phyloP scores from a whole-genome alignment of 2,797 vertebrate genomes.

The Oceanodroma leucorhoa region DNA sequence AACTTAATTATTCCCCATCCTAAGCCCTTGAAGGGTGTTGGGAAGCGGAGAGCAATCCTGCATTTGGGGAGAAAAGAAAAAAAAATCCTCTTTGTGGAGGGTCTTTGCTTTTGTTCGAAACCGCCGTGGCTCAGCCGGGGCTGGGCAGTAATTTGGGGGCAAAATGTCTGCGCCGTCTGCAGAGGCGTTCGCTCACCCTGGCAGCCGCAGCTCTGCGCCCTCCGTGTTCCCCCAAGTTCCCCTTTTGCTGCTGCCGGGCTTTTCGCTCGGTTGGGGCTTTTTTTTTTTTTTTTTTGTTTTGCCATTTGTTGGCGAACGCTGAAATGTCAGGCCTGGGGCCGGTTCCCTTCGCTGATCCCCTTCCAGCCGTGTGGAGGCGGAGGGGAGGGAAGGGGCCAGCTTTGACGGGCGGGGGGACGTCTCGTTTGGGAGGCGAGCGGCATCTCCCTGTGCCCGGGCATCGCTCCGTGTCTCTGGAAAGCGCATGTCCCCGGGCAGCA shows the following conservation, averaged over 20 bases:
- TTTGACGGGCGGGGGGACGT: rapidly evolving
- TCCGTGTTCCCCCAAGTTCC: background rate
- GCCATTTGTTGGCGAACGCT: background rate
- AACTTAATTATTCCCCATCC: background rate
- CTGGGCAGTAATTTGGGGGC: background rate
- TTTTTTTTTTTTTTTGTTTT: background rate
- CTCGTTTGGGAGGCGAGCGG: rapidly evolving
- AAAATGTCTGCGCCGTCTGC: background rate
- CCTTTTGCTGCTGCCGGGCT: background rate
- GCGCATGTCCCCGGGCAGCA: rapidly evolving
- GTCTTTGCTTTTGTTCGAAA: rapidly evolving
- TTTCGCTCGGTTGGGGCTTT: background rate
- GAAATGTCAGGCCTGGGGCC: slow-evolving; percentile 13
- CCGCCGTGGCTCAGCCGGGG: rapidly evolving
- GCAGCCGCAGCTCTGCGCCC: background rate
- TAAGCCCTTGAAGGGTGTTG: background rate
- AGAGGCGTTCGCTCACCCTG: rapidly evolving
- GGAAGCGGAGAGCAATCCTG: background rate
- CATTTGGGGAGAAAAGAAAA: background rate
- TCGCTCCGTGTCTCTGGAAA: background rate
- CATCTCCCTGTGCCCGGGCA: background rate
- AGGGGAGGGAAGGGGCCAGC: background rate
- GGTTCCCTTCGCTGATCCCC: background rate
- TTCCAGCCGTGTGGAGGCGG: background rate
- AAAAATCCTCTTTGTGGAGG: no score